A percentile compares a stretch with the other conserved stretches of the same genome.
Conservation (phyloP, 2,888 invertebrate species). For the Priocnemis perturbator region DNA sequence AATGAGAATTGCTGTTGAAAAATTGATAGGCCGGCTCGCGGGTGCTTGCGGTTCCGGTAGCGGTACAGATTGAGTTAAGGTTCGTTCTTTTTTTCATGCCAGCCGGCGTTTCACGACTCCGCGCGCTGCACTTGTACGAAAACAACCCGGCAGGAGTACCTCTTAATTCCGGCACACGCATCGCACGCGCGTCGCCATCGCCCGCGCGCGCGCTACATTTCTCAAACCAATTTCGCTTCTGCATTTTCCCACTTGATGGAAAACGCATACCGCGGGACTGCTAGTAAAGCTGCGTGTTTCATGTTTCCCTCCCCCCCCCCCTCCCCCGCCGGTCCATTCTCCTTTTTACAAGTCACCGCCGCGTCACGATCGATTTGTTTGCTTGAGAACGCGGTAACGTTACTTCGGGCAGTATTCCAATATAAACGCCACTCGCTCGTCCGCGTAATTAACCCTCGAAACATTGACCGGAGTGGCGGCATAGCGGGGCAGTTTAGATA, state of each 20-base stretch:
- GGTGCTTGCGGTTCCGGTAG: conserved; percentile 34
- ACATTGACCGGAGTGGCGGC: too few species aligned
- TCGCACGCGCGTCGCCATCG: neutral
- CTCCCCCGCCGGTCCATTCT: too few species aligned
- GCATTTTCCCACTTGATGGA: conserved; percentile 4
- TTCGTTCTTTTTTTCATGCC: conserved; percentile 36
- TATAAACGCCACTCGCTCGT: too few species aligned
- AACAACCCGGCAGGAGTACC: conserved; percentile 56
- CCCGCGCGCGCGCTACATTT: conserved; percentile 33
- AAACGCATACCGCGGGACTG: neutral
- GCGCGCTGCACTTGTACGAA: conserved; percentile 39
- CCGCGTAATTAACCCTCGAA: too few species aligned
- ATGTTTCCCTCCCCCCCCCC: too few species aligned
- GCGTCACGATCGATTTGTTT: too few species aligned
- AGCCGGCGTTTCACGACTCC: conserved; percentile 46
- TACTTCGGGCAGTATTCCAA: too few species aligned
- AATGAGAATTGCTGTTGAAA: conserved; percentile 68
- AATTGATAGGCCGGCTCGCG: conserved; percentile 56
- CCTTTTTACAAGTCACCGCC: too few species aligned
- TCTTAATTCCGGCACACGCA: conserved; percentile 47
- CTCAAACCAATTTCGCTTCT: conserved; percentile 9
- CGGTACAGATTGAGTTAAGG: conserved; percentile 58
- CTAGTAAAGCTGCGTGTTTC: too few species aligned
- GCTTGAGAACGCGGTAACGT: too few species aligned
- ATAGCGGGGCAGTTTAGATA: too few species aligned